phyloP scores from a whole-genome alignment of 2,888 invertebrate species.

The Thalpophila matura region DNA sequence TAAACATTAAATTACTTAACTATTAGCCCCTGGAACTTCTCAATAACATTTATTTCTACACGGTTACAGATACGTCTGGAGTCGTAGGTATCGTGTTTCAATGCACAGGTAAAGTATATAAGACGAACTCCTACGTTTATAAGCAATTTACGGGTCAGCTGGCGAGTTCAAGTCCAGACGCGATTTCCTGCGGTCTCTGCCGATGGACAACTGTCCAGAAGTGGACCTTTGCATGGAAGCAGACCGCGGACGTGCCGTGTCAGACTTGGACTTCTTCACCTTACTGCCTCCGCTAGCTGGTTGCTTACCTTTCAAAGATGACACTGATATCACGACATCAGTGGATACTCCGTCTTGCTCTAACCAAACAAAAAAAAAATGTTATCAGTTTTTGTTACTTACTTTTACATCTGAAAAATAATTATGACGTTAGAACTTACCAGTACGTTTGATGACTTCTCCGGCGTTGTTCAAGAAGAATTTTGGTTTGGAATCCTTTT shows the following conservation, averaged over 20 bases:
- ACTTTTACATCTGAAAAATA: not conserved
- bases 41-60: constrained; percentile 27
- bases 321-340: constrained; percentile 85
- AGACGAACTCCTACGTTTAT: constrained; percentile 42
- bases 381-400: not conserved
- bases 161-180: constrained; percentile 84
- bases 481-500: constrained; percentile 84
- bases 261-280: constrained; percentile 87
- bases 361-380: constrained; percentile 56
- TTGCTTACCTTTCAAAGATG: constrained; percentile 87
- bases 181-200: constrained; percentile 83
- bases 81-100: constrained; percentile 7
- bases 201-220: constrained; percentile 82
- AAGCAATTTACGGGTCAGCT: constrained; percentile 76
- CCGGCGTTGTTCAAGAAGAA: constrained; percentile 89
- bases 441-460: constrained; percentile 87
- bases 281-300: constrained; percentile 87
- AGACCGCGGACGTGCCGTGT: constrained; percentile 82
- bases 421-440: constrained; percentile 64
- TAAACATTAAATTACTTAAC: constrained; percentile 18
- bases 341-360: constrained; percentile 84
- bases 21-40: constrained; percentile 17
- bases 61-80: not conserved
- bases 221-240: constrained; percentile 86
- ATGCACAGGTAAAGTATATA: constrained; percentile 20